These are phyloP conservation scores for Cephus runcator DNA, from an alignment of 2,888 invertebrate genomes.

Conservation along the genomic window DNA sequence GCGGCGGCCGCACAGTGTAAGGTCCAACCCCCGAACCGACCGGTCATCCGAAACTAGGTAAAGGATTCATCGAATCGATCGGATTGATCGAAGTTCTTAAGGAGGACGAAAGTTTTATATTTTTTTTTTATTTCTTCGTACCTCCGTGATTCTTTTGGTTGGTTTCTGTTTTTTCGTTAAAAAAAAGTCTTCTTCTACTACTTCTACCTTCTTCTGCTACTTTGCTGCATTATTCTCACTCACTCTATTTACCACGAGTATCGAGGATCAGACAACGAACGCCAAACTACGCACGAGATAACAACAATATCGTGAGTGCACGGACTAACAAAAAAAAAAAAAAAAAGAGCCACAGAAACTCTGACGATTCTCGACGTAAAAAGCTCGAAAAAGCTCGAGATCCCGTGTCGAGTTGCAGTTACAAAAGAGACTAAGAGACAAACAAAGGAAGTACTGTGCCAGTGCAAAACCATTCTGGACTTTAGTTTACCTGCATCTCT, in stretches of 20 bases:
- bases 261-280: not conserved
- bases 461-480: not conserved
- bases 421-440: not conserved
- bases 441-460: not conserved
- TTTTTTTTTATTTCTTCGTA: not conserved
- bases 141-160: not conserved
- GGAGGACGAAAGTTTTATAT: not conserved
- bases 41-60: constrained; percentile 66
- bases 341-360: not conserved
- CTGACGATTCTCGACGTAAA: not conserved
- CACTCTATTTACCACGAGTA: not conserved
- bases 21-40: constrained; percentile 65
- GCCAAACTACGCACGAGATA: not conserved
- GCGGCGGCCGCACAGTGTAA: constrained; percentile 61
- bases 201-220: not conserved
- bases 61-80: constrained; percentile 31
- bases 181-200: not conserved
- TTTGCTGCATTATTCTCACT: not conserved
- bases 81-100: constrained; percentile 7
- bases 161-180: not conserved
- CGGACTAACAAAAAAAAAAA: constrained; percentile 13
- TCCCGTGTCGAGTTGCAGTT: not conserved
- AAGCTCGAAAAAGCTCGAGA: not conserved
- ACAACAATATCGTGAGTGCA: constrained; percentile 16
- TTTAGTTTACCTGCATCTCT: not conserved